Evolutionary conservation across 2,797 vertebrate species (phyloP).

Genomic region (Pseudopleuronectes americanus): DNA sequence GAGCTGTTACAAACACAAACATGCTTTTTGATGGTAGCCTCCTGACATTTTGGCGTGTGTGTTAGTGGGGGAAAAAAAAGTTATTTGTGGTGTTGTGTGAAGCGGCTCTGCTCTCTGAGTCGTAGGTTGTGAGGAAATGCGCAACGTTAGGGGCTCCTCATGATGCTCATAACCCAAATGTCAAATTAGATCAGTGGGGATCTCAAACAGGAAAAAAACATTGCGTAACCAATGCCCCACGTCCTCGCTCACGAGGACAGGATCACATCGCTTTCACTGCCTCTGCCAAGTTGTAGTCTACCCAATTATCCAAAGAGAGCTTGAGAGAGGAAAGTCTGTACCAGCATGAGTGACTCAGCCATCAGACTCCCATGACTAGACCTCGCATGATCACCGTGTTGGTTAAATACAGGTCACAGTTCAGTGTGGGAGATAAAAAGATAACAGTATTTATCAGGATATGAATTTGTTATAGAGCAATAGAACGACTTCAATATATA

Average conservation of each 20-base stretch:
- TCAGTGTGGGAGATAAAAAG: background rate
- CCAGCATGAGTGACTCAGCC: constrained; percentile 70
- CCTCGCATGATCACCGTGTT: constrained; percentile 65
- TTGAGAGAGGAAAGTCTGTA: constrained; percentile 60
- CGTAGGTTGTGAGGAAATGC: constrained; percentile 66
- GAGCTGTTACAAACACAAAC: constrained; percentile 32
- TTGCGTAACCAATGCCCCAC: constrained; percentile 66
- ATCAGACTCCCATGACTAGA: constrained; percentile 71
- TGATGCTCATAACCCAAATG: constrained; percentile 76
- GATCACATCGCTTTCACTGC: constrained; percentile 60
- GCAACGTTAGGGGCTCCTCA: constrained; percentile 71
- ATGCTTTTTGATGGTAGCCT: constrained; percentile 24
- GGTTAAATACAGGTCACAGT: constrained; percentile 36
- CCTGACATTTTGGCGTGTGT: constrained; percentile 21
- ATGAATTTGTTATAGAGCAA: background rate
- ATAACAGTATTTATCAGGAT: background rate
- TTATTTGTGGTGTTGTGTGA: constrained; percentile 29
- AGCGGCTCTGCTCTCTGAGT: constrained; percentile 28
- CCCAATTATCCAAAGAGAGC: constrained; percentile 59
- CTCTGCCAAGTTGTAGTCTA: constrained; percentile 61
- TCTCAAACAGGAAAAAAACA: constrained; percentile 57
- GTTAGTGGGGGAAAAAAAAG: background rate
- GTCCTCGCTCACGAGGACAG: constrained; percentile 65
- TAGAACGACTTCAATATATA: background rate
- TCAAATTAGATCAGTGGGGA: constrained; percentile 79